Base-by-base conservation (phyloP, 64 coral and sea anemone species). In the Montipora capricornis region DNA sequence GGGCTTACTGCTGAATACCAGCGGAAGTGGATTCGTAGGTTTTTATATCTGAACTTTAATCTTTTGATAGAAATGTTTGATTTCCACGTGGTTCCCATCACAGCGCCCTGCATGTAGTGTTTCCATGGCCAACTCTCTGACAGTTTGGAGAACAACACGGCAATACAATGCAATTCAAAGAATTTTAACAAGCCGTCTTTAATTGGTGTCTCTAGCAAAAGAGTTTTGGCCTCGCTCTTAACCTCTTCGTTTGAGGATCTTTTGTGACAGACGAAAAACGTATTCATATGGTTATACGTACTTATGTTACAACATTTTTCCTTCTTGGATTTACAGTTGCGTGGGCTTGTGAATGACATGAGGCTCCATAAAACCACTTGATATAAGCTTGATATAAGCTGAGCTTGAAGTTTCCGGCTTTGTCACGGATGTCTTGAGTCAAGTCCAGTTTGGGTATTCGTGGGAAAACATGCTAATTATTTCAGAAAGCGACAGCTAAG, bases 391-490 rank as follows among this genome's bases (percentile, higher is more conserved):
- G 9, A 64, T 64, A 2, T 64, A 64, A 64, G 14, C 9, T 4
- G 61, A 15, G 61, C 14, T 64, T 64, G 61, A 11, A 15, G 9
- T 11, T 14, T 64, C 61, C 61, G 61, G 61, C 61, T 64, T 64
- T 64, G 61, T 64, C 61, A 64, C 9, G 61, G 14, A 14, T 64
- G 61, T 64, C 10, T 15, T 19, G 46, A 19, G 44, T 22, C 82
- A 64, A 14, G 9, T 14, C 61, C 53, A 57, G 37, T 64, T 7
- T 64, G 61, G 61, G 4, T 17, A 64, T 64, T 64, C 17, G 68
- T 71, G 19, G 4, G 46, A 80, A 84, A 84, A 68, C 81, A 84
- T 68, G 81, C 26, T 84, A 73, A 86, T 86, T 37, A 49, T 66
- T 5, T 50, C 15, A 84, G 16, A 68, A 48, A 68, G 81, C 59